Conservation (phyloP, 2,888 invertebrate species). For the Hyposoter didymator region DNA sequence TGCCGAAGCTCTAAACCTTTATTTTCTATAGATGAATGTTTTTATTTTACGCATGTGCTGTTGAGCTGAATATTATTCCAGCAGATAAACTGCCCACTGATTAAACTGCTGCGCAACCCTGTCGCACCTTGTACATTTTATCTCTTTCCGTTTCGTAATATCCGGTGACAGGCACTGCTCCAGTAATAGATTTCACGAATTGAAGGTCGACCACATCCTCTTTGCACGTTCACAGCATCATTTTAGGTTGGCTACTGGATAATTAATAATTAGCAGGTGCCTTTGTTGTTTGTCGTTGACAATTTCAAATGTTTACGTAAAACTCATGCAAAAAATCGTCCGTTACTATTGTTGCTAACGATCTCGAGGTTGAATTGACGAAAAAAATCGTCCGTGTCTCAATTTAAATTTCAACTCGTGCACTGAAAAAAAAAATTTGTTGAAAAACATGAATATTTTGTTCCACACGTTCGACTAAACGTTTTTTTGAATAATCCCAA, state of each 20-base stretch:
- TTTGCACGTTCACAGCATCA: background rate
- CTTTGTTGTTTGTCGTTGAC: too few relatives aligned
- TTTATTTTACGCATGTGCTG: background rate
- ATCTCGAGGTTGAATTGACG: too few relatives aligned
- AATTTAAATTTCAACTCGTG: background rate
- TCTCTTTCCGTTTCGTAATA: slow-evolving; percentile 12
- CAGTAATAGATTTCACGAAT: slow-evolving; percentile 13
- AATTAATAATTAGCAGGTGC: background rate
- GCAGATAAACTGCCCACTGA: slow-evolving; percentile 68
- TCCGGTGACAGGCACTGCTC: slow-evolving; percentile 5
- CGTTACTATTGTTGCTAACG: too few relatives aligned
- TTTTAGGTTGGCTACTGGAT: background rate
- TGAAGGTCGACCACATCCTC: background rate
- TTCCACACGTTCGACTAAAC: too few relatives aligned
- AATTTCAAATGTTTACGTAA: too few relatives aligned
- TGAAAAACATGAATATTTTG: too few relatives aligned
- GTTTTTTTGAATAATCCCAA: too few relatives aligned
- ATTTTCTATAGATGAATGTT: background rate
- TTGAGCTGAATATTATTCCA: slow-evolving; percentile 71
- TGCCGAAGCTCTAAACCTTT: background rate
- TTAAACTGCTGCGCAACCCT: background rate
- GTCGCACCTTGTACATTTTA: background rate
- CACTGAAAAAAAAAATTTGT: too few relatives aligned
- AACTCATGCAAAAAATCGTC: too few relatives aligned
- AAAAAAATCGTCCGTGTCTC: background rate